phyloP scores from a whole-genome alignment of 2,113 vertebrate genomes.

The Brienomyrus longianalis region DNA sequence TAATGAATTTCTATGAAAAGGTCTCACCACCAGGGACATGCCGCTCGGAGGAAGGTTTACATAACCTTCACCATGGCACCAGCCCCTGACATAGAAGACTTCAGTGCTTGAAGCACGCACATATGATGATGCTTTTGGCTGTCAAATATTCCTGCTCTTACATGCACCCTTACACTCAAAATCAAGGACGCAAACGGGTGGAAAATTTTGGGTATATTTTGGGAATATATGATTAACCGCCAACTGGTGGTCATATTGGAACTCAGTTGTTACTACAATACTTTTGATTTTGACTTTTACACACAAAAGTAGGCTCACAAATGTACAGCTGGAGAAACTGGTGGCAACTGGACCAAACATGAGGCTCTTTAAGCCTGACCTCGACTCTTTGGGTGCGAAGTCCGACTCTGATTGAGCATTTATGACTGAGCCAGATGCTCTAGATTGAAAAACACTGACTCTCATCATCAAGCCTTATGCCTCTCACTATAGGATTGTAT shows the following conservation, averaged over 20 bases:
- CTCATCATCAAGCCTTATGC: neutral
- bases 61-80: neutral
- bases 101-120: neutral
- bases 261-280: neutral
- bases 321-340: neutral
- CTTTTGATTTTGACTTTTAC: neutral
- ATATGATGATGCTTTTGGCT: neutral
- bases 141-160: neutral
- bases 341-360: neutral
- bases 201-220: neutral
- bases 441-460: neutral
- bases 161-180: neutral
- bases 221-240: neutral
- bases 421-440: neutral
- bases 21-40: constrained; percentile 52
- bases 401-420: neutral
- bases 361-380: neutral
- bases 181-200: neutral
- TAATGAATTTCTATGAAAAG: constrained; percentile 58
- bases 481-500: neutral
- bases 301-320: neutral
- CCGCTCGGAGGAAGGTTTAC: neutral
- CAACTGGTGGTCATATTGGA: neutral
- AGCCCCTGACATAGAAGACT: neutral
- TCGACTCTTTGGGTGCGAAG: neutral